Conservation (phyloP, 2,113 vertebrate genomes). For the Gnathonemus longibarbis region DNA sequence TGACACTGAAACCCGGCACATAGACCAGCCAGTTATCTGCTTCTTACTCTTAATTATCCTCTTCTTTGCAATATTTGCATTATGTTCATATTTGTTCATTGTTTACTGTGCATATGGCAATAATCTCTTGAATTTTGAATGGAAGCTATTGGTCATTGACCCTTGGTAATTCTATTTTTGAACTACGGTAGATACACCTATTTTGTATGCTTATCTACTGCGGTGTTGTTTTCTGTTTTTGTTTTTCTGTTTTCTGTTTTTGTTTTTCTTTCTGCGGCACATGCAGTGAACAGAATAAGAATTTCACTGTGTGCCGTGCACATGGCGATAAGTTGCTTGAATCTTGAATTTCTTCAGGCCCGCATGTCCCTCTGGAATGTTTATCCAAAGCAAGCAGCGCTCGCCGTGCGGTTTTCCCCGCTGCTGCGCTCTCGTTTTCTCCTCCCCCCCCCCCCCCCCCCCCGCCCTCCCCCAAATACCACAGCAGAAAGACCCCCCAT, state of each 20-base stretch:
- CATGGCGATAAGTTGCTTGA: neutral
- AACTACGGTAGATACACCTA: neutral
- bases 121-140: neutral
- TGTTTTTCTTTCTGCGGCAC: neutral
- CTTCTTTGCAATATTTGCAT: neutral
- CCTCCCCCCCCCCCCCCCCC: neutral
- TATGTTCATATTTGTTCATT: neutral
- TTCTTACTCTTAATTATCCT: neutral
- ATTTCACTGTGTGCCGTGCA: no score
- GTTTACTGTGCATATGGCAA: neutral
- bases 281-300: no score
- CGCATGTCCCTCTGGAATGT: neutral
- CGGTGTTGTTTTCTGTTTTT: neutral
- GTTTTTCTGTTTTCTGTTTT: neutral
- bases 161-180: neutral
- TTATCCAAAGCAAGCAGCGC: neutral
- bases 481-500: slow-evolving; percentile 30
- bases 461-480: no score
- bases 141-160: neutral
- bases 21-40: neutral
- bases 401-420: neutral
- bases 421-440: neutral
- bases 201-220: neutral
- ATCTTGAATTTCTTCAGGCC: neutral
- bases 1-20: neutral